Evolutionary conservation across 1,140 invertebrate species (phyloP), one percentile per base, ranked within the genome.

Genomic region (Caenorhabditis brenneri): DNA sequence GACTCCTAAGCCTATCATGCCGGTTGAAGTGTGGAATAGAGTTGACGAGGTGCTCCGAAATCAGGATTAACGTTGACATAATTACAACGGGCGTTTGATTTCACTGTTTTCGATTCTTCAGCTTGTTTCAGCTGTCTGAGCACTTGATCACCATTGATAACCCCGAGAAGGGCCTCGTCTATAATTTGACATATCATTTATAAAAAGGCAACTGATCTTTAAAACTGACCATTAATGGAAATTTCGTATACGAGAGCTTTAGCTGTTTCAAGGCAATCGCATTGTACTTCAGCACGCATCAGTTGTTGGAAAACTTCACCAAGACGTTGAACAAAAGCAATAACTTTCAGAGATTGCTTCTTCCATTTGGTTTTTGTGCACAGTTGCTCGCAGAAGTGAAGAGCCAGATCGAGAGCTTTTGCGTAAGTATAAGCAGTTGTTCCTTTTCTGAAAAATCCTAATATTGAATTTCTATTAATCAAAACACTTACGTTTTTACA

Each of bases 341-440:
- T 42, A 19, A 55, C 48, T 48, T 83, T 83, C n/a, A 55, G 48
- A 3, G 82, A 83, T 22, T 74, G 82, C 27, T 69, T 49, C 49
- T 80, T 83, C 82, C 82, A 83, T 80, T 79, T 83, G 6, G 69
- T 65, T 22, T 83, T 83, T 0, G 82, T 33, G 33, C 82, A 83
- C 48, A 83, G 27, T 49, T 65, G 27, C 22, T 74, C 9, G 33
- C 69, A 79, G 48, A 83, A 58, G 31, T 83, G 82, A 27, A 83
- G 42, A 9, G 46, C 53, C 22, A 79, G 24, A 80, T 79, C 82
- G 1, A 83, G 24, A 22, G 53, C 51, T 5, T 83, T 51, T 7
- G 82, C 42, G 27, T 55, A 83, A 0, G 33, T 19, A 27, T 83
- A 12, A 7, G 69, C 48, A 16, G 82, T 3, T 0, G 51, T 60